These are phyloP conservation scores for Pangasius sanitwongsei DNA, from an alignment of 2,797 vertebrate genomes.

Conservation along the genomic window DNA sequence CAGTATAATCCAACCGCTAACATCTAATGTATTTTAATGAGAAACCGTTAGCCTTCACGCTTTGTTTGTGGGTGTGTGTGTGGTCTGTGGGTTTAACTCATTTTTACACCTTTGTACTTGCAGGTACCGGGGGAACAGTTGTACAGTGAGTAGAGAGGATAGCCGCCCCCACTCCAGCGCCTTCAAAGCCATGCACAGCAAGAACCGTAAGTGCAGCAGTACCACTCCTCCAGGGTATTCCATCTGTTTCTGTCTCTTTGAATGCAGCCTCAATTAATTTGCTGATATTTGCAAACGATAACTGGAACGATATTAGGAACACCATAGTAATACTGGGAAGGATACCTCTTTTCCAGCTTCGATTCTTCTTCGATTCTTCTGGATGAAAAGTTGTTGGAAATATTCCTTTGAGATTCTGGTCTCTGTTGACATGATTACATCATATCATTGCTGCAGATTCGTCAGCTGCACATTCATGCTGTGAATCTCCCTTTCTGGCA, in stretches of 20 bases:
- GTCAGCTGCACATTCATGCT: too few relatives aligned
- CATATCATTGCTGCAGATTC: too few relatives aligned
- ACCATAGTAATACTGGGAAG: neutral
- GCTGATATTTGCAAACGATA: neutral
- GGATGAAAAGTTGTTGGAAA: too few relatives aligned
- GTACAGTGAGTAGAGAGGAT: conserved; percentile 75
- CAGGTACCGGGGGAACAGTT: conserved; percentile 77
- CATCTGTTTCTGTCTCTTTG: conserved; percentile 33
- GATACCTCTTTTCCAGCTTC: neutral
- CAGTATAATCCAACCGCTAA: neutral
- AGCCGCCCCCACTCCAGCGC: conserved; percentile 61
- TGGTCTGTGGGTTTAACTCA: neutral
- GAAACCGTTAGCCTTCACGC: too few relatives aligned
- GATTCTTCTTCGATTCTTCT: too few relatives aligned
- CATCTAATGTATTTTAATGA: neutral
- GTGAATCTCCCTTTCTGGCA: too few relatives aligned
- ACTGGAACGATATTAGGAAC: neutral
- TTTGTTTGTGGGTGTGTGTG: conserved; percentile 20
- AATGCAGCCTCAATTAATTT: neutral
- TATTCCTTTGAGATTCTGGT: too few relatives aligned
- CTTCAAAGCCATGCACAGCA: conserved; percentile 80
- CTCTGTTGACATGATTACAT: too few relatives aligned
- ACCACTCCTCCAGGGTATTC: neutral
- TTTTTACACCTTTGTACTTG: conserved; percentile 65
- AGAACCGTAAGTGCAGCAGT: conserved; percentile 76